Evolutionary conservation across 2,888 invertebrate genomes (phyloP).

Genomic region (Pycnomerus fuliginosus): DNA sequence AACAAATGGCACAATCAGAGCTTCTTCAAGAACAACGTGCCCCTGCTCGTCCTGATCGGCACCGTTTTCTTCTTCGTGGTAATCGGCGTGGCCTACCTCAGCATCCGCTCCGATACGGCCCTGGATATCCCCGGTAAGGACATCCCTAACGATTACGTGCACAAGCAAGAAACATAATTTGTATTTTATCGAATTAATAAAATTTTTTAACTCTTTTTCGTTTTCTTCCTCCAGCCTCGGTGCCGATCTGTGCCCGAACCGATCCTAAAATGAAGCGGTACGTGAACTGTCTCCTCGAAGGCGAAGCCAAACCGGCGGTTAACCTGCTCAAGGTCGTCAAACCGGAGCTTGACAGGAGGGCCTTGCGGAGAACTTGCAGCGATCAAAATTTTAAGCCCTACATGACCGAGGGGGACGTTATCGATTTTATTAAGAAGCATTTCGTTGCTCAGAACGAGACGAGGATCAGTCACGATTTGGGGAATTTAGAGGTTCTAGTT

Average conservation of each 20-base stretch:
- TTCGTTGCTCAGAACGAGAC: conserved; percentile 51
- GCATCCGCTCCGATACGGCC: conserved; percentile 62
- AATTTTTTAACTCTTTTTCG: neutral
- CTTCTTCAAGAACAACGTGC: conserved; percentile 63
- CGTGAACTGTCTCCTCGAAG: conserved; percentile 66
- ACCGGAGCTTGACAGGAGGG: conserved; percentile 62
- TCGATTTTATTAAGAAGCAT: conserved; percentile 57
- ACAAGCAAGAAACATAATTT: neutral
- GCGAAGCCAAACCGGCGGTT: conserved; percentile 63
- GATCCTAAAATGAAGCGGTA: conserved; percentile 58
- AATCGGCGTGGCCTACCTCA: conserved; percentile 67
- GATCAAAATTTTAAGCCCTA: conserved; percentile 57
- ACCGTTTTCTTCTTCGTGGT: conserved; percentile 66
- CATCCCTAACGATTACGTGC: conserved; percentile 4
- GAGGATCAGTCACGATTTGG: conserved; percentile 57
- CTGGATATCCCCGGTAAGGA: conserved; percentile 58
- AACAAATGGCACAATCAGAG: conserved; percentile 45
- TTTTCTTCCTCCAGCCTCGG: conserved; percentile 44
- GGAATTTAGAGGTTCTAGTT: conserved; percentile 68
- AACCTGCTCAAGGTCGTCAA: conserved; percentile 64
- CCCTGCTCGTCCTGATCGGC: conserved; percentile 62
- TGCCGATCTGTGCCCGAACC: conserved; percentile 59
- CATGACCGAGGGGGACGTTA: conserved; percentile 64
- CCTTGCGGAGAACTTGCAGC: conserved; percentile 61
- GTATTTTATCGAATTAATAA: neutral